Conservation (phyloP, 1,140 invertebrate genomes). For the Dendroctonus valens region DNA sequence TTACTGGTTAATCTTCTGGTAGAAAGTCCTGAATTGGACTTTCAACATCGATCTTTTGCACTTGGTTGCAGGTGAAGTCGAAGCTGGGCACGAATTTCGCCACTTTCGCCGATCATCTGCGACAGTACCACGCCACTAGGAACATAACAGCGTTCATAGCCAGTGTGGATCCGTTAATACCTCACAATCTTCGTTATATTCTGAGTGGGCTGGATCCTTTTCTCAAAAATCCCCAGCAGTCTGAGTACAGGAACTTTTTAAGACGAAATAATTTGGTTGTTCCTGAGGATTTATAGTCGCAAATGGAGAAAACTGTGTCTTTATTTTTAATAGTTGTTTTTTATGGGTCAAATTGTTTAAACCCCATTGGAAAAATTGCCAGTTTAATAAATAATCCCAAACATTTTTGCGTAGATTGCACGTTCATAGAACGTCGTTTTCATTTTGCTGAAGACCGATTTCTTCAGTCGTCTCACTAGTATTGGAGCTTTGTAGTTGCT, state of each 20-base stretch:
- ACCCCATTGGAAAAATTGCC: no score
- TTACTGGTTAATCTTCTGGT: conserved; percentile 50
- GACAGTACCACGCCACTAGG: conserved; percentile 50
- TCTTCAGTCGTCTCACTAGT: no score
- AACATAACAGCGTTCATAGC: conserved; percentile 7
- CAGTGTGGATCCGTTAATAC: conserved; percentile 8
- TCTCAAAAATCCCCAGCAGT: conserved; percentile 2
- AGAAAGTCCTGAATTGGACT: conserved; percentile 46
- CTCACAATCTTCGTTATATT: conserved; percentile 6
- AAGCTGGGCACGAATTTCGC: conserved; percentile 56
- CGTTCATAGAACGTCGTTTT: no score
- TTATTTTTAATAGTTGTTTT: no score
- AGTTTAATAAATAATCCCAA: no score
- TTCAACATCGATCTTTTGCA: conserved; percentile 2
- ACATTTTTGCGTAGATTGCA: no score
- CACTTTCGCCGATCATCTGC: conserved; percentile 59
- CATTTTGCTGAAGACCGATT: no score
- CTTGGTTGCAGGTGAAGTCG: conserved; percentile 46
- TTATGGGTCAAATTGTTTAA: no score
- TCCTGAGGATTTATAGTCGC: conserved; percentile 17
- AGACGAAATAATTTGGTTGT: conserved; percentile 11
- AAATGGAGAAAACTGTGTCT: no score
- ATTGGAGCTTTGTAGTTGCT: not conserved
- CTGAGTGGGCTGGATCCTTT: conserved; percentile 8
- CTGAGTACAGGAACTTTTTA: conserved; percentile 3